Percentiles rank a stretch among this genome's conserved stretches.
phyloP scores from a whole-genome alignment of 2,113 vertebrate species.

The Paradisaea rubra region DNA sequence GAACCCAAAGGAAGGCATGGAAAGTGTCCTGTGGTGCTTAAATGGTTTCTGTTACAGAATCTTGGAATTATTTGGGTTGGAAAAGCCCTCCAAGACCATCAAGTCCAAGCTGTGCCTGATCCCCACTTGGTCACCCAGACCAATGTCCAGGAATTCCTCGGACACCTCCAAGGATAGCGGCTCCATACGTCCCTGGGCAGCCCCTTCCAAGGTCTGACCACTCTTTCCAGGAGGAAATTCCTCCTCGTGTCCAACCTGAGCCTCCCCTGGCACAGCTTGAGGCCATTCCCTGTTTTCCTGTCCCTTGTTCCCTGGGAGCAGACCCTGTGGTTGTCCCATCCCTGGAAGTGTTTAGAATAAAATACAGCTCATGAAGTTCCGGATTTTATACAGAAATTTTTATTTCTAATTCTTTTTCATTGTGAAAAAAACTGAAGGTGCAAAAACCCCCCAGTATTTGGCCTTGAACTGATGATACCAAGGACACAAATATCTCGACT shows the following conservation, averaged over 20 bases:
- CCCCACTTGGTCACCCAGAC: not conserved
- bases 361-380: rapidly evolving
- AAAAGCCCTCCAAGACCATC: not conserved
- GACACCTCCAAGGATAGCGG: not conserved
- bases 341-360: not conserved
- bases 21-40: not conserved
- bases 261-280: not conserved
- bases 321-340: not conserved
- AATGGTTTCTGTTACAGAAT: not conserved
- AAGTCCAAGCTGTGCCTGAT: rapidly evolving
- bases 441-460: not conserved
- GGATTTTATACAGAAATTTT: rapidly evolving
- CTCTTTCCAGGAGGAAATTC: not conserved
- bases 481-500: not conserved
- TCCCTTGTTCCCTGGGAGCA: not conserved
- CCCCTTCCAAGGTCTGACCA: not conserved
- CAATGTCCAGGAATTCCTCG: not conserved
- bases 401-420: not conserved
- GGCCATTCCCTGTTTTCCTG: not conserved
- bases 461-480: not conserved
- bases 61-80: not conserved
- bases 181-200: not conserved
- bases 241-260: not conserved
- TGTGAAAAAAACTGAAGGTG: not conserved
- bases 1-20: not conserved